A percentile compares a stretch with the other conserved stretches of the same genome.
phyloP scores from a whole-genome alignment of 2,797 vertebrate genomes.

The Myotis daubentonii region DNA sequence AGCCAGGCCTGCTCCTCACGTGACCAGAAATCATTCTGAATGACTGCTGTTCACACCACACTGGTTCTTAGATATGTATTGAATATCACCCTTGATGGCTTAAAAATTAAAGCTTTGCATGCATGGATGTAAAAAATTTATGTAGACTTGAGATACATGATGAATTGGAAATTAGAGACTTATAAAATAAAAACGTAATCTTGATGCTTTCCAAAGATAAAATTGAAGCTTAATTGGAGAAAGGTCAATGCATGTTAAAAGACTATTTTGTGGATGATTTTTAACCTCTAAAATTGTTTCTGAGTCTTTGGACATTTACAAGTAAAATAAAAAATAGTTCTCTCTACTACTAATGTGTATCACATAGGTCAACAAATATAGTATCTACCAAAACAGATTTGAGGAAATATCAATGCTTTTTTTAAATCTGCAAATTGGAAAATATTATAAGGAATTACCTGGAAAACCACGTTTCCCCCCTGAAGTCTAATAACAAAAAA shows the following conservation, averaged over 20 bases:
- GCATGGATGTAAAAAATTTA: not conserved
- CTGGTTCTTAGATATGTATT: not conserved
- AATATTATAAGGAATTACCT: not conserved
- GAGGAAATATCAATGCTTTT: not conserved
- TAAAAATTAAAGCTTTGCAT: not conserved
- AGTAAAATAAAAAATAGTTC: not conserved
- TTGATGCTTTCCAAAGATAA: not conserved
- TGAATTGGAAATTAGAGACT: not conserved
- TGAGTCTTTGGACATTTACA: not conserved
- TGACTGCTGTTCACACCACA: not conserved
- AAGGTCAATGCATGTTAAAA: not conserved
- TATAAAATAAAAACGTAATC: not conserved
- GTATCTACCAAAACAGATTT: not conserved
- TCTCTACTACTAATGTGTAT: not conserved
- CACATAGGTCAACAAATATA: not conserved
- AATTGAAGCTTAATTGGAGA: slow-evolving; percentile 1
- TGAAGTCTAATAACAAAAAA: not conserved
- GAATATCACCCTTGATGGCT: not conserved
- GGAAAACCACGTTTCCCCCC: not conserved
- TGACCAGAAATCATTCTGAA: not conserved
- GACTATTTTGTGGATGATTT: not conserved
- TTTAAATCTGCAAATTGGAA: not conserved
- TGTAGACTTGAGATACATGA: not conserved
- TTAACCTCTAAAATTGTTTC: not conserved
- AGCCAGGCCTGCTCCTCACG: rapidly evolving